Evolutionary conservation across 2,797 vertebrate species (phyloP).

Genomic region (Mormyrus hasselquistii): DNA sequence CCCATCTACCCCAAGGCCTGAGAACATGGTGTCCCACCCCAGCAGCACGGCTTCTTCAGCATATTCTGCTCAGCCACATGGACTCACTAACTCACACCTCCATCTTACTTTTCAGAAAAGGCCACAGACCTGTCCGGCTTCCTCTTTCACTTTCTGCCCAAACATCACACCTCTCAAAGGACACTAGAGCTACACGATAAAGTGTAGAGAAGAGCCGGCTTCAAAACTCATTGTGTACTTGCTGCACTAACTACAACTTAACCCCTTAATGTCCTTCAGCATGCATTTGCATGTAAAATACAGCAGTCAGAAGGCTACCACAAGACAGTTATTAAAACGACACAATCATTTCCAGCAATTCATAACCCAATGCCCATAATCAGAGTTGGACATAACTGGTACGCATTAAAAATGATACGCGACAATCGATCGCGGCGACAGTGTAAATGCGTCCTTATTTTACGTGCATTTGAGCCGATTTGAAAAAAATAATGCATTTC

Average conservation of each 20-base stretch:
- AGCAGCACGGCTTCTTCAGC: neutral
- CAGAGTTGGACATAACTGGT: neutral
- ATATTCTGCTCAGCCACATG: neutral
- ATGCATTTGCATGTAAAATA: neutral
- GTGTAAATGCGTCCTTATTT: too few species aligned
- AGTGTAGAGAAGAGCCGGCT: neutral
- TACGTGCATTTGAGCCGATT: too few species aligned
- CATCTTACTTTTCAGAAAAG: neutral
- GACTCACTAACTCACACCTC: neutral
- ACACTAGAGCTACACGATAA: neutral
- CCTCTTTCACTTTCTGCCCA: neutral
- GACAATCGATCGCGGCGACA: too few species aligned
- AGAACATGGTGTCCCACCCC: neutral
- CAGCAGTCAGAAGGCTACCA: neutral
- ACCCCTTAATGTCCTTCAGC: neutral
- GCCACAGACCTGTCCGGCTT: neutral
- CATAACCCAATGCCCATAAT: neutral
- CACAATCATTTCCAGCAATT: neutral
- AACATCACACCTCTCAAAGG: neutral
- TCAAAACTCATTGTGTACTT: neutral
- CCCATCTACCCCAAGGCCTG: slow-evolving; percentile 15
- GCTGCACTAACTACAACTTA: neutral
- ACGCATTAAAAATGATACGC: too few species aligned
- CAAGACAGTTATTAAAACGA: neutral
- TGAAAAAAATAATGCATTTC: too few species aligned